Conservation (phyloP, 2,888 invertebrate species). For the Merodon equestris region DNA sequence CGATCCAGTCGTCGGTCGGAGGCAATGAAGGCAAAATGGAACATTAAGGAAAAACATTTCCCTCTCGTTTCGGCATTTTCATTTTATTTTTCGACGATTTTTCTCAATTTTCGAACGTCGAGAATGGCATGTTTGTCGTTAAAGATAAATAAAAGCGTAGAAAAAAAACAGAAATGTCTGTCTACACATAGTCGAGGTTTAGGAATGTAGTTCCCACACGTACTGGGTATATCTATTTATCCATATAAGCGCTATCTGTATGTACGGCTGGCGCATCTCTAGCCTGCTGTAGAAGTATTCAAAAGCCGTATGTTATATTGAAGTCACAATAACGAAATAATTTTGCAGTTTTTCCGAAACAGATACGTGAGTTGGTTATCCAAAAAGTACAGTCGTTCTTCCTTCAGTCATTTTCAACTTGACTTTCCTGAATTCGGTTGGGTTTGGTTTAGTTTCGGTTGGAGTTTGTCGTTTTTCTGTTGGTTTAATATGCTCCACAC, state of each 20-base stretch:
- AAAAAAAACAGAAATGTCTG: neutral
- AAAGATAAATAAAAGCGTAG: slow-evolving; percentile 24
- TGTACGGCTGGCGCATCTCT: neutral
- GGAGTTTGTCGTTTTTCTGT: slow-evolving; percentile 11
- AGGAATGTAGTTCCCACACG: slow-evolving; percentile 30
- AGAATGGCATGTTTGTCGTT: slow-evolving; percentile 21
- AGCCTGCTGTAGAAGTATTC: slow-evolving; percentile 38
- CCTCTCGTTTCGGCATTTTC: slow-evolving; percentile 1
- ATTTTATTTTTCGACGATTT: slow-evolving; percentile 29
- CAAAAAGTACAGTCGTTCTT: slow-evolving; percentile 24
- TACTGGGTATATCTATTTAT: slow-evolving; percentile 9
- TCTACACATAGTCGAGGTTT: slow-evolving; percentile 1
- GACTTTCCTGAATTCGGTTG: no score
- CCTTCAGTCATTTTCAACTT: neutral
- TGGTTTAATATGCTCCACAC: slow-evolving; percentile 12
- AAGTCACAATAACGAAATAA: slow-evolving; percentile 56
- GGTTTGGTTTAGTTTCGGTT: no score
- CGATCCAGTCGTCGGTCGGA: no score
- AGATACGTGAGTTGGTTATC: slow-evolving; percentile 55
- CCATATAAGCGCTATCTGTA: neutral
- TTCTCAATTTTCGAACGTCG: slow-evolving; percentile 40
- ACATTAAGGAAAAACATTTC: slow-evolving; percentile 10
- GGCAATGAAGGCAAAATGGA: neutral
- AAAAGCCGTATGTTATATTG: slow-evolving; percentile 43
- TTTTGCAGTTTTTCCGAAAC: slow-evolving; percentile 40